Base-by-base conservation (phyloP, 1,140 invertebrate species). In the Gryon sp. region DNA sequence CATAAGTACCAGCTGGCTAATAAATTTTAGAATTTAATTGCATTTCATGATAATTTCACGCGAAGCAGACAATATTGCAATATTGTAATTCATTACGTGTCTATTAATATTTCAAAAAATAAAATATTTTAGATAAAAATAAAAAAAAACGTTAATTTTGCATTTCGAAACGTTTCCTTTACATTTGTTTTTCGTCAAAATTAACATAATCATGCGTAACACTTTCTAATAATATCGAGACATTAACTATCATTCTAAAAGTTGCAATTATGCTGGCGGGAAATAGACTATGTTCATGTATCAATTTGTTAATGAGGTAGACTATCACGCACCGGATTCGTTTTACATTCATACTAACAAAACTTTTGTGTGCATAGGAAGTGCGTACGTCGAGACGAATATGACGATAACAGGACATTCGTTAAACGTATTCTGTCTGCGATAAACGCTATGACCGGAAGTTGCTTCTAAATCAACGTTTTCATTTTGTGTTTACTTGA, bases 281-380 rank as follows among this genome's bases (percentile, higher is more conserved):
- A 62, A 62, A 38, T 40, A 30, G 24, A 34, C 15, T 4, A n/a
- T n/a, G 11, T 50, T 28, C 14, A 38, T 46, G 79, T 70, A 70
- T 81, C 81, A 66, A 70, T 63, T 38, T 32, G 68, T 69, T 83
- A 83, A 82, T 81, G 80, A 83, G 82, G 46, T 78, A 81, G 78
- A 83, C 81, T 84, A 82, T 78, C 62, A 19, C 55, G 20, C 59
- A 69, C 55, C 73, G 57, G 60, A 74, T 65, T 69, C 50, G 59
- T 57, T 72, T 15, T 24, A 57, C 41, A 57, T 63, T 69, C 40
- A 62, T 30, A 60, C 24, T 22, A 38, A 75, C 59, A 70, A 60
- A 62, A 46, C 46, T 60, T 72, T 72, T 46, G 68, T 81, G 63
- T 76, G 78, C 78, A 79, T 82, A 82, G 82, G 83, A 84, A 84